phyloP scores from a whole-genome alignment of 2,888 invertebrate genomes.

The Brachynemurus nebulosus region DNA sequence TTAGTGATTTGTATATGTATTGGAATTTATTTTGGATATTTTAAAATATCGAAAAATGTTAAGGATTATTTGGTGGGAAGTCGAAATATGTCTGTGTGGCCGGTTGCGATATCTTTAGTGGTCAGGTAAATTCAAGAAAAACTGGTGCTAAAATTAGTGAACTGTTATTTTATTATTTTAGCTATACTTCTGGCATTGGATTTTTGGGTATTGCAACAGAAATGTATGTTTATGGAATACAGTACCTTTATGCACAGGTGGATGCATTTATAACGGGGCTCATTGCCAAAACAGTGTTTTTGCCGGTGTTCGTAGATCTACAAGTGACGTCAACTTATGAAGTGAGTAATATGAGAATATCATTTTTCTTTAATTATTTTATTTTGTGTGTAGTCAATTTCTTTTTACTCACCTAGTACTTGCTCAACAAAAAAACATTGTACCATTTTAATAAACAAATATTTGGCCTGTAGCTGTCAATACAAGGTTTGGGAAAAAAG shows the following conservation, averaged over 20 bases:
- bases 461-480: too few relatives aligned
- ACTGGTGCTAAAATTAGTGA: neutral
- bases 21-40: constrained; percentile 68
- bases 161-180: too few relatives aligned
- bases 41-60: constrained; percentile 45
- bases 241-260: constrained; percentile 50
- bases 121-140: constrained; percentile 46
- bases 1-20: constrained; percentile 62
- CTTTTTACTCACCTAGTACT: too few relatives aligned
- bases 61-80: constrained; percentile 70
- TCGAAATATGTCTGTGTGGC: constrained; percentile 66
- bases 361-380: too few relatives aligned
- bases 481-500: too few relatives aligned
- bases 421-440: too few relatives aligned
- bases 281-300: constrained; percentile 49
- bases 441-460: too few relatives aligned
- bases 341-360: too few relatives aligned
- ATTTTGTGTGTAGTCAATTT: too few relatives aligned
- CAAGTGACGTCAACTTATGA: constrained; percentile 68
- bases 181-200: constrained; percentile 66
- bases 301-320: constrained; percentile 61
- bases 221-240: constrained; percentile 67
- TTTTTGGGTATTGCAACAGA: constrained; percentile 66
- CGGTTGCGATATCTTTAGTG: constrained; percentile 71
- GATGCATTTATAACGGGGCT: constrained; percentile 51